Evolutionary conservation across 2,113 vertebrate genomes (phyloP).

Genomic region (Taxidea taxus): DNA sequence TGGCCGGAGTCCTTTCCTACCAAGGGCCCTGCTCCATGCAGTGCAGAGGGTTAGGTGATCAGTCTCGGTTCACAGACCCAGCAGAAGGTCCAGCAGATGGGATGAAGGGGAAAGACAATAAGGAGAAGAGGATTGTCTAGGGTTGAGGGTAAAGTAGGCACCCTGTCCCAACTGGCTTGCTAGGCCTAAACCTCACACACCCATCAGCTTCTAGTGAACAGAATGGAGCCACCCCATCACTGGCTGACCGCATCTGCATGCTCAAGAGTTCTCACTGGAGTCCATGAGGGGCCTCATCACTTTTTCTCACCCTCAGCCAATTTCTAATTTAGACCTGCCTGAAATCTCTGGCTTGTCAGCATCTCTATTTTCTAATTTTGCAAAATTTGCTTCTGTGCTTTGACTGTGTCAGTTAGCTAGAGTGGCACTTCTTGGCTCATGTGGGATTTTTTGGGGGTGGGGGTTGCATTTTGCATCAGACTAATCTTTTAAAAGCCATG

Average conservation of each 20-base stretch:
- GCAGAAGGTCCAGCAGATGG: not conserved
- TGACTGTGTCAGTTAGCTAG: not conserved
- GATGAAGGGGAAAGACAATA: not conserved
- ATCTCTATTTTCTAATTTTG: slow-evolving; percentile 27
- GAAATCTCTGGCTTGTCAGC: not conserved
- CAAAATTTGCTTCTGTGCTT: not conserved
- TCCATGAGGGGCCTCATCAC: not conserved
- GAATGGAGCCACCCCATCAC: not conserved
- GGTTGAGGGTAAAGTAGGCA: not conserved
- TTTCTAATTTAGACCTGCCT: not conserved
- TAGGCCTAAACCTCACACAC: not conserved
- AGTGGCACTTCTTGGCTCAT: not conserved
- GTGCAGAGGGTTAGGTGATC: too few relatives aligned
- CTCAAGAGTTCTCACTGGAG: not conserved
- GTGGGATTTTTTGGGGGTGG: too few relatives aligned
- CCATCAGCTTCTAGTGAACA: not conserved
- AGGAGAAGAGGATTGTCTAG: not conserved
- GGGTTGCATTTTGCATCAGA: not conserved
- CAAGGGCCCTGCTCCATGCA: not conserved
- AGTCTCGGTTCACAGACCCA: not conserved
- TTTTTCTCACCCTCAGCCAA: too few relatives aligned
- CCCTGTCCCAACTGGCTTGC: not conserved
- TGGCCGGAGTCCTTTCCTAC: not conserved
- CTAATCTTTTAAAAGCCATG: not conserved
- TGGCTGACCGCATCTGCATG: too few relatives aligned